Evolutionary conservation across 2,888 invertebrate genomes (phyloP).

Genomic region (Drosophila mercatorum): DNA sequence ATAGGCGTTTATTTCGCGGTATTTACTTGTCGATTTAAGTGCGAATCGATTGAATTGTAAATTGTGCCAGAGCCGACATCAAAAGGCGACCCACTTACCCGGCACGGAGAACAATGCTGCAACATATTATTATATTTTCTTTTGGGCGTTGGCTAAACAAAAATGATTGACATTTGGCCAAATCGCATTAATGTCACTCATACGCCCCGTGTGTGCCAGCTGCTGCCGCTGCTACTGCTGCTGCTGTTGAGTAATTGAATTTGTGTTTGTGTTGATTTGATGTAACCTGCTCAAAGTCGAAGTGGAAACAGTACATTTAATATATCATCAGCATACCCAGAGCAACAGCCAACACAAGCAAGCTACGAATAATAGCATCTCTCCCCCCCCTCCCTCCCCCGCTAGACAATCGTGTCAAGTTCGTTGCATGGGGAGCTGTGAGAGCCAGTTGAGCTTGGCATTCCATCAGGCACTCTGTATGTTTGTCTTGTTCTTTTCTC

Average conservation of each 20-base stretch:
- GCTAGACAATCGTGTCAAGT: constrained; percentile 30
- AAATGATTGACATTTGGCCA: constrained; percentile 78
- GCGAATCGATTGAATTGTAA: constrained; percentile 73
- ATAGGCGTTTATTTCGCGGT: neutral
- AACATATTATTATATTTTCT: constrained; percentile 30
- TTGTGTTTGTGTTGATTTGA: constrained; percentile 77
- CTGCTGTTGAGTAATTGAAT: constrained; percentile 74
- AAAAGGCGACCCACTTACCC: constrained; percentile 38
- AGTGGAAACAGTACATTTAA: constrained; percentile 50
- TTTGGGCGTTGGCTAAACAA: constrained; percentile 38
- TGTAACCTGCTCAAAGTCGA: constrained; percentile 51
- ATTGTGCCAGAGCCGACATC: constrained; percentile 55
- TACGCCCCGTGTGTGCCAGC: constrained; percentile 43
- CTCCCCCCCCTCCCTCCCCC: too few species aligned
- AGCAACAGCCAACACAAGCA: constrained; percentile 13
- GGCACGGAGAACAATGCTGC: constrained; percentile 31
- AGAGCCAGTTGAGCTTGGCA: constrained; percentile 12
- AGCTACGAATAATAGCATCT: constrained; percentile 13
- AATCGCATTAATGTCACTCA: constrained; percentile 82
- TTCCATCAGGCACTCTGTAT: constrained; percentile 32
- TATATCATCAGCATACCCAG: constrained; percentile 38
- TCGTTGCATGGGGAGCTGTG: neutral
- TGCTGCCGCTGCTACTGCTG: constrained; percentile 20
- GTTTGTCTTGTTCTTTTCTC: neutral
- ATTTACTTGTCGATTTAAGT: constrained; percentile 62